Evolutionary conservation across 2,797 vertebrate genomes (phyloP).

Genomic region (Heterohyrax brucei): DNA sequence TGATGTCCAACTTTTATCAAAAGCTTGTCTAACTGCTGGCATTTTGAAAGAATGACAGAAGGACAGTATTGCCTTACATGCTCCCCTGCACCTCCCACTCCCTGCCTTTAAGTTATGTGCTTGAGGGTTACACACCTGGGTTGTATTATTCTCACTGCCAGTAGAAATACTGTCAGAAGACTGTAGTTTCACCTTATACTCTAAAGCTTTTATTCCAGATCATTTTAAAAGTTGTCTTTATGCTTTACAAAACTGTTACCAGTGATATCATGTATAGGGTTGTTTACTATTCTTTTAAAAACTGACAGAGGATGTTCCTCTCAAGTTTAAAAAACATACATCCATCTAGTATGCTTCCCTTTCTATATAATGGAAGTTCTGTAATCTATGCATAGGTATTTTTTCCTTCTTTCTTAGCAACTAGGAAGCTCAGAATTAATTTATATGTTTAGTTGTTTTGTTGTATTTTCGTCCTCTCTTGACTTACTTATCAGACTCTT

Average conservation of each 20-base stretch:
- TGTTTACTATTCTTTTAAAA: slow-evolving; percentile 23
- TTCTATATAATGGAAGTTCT: neutral
- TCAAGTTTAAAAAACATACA: neutral
- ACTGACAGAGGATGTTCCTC: neutral
- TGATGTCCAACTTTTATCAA: neutral
- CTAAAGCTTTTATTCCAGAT: slow-evolving; percentile 2
- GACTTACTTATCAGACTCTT: neutral
- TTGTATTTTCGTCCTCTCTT: neutral
- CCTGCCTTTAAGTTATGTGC: neutral
- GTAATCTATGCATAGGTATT: neutral
- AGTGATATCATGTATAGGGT: neutral
- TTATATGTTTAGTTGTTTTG: neutral
- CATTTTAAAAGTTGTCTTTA: neutral
- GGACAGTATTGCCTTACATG: neutral
- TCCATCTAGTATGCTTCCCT: neutral
- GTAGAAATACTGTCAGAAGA: neutral
- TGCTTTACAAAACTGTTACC: neutral
- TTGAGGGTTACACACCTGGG: neutral
- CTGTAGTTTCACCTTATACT: neutral
- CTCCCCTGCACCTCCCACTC: neutral
- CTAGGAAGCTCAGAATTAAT: neutral
- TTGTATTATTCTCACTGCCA: neutral
- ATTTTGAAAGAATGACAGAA: neutral
- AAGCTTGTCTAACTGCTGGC: neutral
- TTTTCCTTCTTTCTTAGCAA: neutral